Evolutionary conservation across 2,113 vertebrate genomes (phyloP), one percentile per base, ranked within the genome.

Genomic region (Oryzias woworae): DNA sequence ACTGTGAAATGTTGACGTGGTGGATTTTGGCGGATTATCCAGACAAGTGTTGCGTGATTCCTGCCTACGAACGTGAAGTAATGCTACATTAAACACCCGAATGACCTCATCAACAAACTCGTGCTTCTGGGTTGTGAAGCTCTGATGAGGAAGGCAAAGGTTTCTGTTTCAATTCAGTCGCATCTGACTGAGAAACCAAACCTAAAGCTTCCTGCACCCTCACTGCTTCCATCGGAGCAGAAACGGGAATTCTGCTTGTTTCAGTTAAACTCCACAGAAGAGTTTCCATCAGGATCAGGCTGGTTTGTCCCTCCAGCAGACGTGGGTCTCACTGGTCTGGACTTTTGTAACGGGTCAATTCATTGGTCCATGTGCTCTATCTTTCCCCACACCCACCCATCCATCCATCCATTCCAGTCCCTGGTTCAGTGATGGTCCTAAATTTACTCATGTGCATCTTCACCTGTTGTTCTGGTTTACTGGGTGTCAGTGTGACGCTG

Each of bases 381-480:
- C 56, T 49, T 7, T 20, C 41, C 51, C 13, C 44, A 18, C 26
- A 5, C 50, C 73, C 62, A 62, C 66, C 58, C 54, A 52, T 59
- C 59, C 7, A 10, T 18, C 28, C 0, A 41, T 44, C 53, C 72
- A 75, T 82, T 79, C 53, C 72, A 75, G 82, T 79, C 78, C 70
- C 67, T 16, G 66, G 48, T 63, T 75, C 42, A 74, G 59, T 20
- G 66, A 65, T 31, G 69, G 75, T 68, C 82, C 89, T 91, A 87
- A 88, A 87, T 91, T 89, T 89, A 86, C 88, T 63, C 83, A 59
- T 55, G 24, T 58, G 66, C 64, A 17, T 63, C 80, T 62, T 88
- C 87, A 89, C 87, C 88, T 89, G 89, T 87, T 64, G 71, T 83
- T 69, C 80, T 64, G 72, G 75, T 85, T 90, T 83, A 89, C 74